Evolutionary conservation across 2,888 invertebrate species (phyloP), one percentile per base, ranked within the genome.

Genomic region (Limenitis camilla): DNA sequence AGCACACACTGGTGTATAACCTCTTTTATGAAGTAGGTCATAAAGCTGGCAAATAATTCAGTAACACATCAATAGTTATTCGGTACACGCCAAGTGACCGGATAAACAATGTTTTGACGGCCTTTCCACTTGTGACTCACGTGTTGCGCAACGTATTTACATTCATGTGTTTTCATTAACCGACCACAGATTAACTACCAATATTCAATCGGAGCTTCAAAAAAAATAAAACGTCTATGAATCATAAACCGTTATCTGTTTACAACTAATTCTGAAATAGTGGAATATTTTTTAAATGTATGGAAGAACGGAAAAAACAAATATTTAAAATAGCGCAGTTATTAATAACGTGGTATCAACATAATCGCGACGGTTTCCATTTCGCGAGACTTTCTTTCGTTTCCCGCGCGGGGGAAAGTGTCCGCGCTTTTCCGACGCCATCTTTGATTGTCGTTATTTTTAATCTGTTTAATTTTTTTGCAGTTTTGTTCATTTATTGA

Each of bases 391-490:
- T 87, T 85, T 83, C 85, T 81, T 83, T 76, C 76, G 80, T 81
- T 87, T 88, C 88, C 84, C 84, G 81, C 80, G 69, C 69, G 78
- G 84, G 81, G 85, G n/a, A 86, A 85, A 82, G 84, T 84, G 77
- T 72, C 70, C 71, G 77, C 83, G 80, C 84, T 87, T 87, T 86
- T 86, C 87, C 84, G 79, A 67, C 81, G 85, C 86, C 85, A 86
- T 86, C 73, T 85, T 84, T 73, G 58, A 67, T 66, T 33, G 40
- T 52, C 30, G 43, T 29, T 48, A 36, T 48, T 48, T 48, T 40
- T 48, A 36, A 36, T 31, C 33, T 30, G 5, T 29, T 35, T 35
- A 33, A 35, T 33, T 7, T 27, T 5, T 35, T 44, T n/a, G n/a
- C n/a, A n/a, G n/a, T n/a, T n/a, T n/a, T n/a, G n/a, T n/a, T n/a